These are phyloP conservation scores for Orchesellides sinensis DNA, from an alignment of 2,888 invertebrate genomes.

Conservation along the genomic window DNA sequence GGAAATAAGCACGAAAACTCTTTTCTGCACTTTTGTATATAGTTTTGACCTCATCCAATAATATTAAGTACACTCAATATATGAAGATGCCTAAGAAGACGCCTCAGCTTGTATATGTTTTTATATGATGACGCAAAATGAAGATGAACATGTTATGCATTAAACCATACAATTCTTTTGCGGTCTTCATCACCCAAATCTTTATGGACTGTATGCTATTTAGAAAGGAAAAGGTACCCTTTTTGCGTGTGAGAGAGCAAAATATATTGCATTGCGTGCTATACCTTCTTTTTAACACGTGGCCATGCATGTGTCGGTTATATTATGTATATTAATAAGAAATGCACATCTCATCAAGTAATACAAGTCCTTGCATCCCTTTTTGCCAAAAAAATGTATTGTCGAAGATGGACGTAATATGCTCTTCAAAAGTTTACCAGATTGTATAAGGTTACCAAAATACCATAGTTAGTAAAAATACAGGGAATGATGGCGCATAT, in stretches of 20 bases:
- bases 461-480: not conserved
- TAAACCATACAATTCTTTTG: slow-evolving; percentile 16
- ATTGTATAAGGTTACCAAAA: slow-evolving; percentile 18
- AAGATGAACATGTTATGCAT: slow-evolving; percentile 36
- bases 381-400: slow-evolving; percentile 34
- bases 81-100: slow-evolving; percentile 27
- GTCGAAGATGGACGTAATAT: not conserved
- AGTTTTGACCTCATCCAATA: slow-evolving; percentile 53
- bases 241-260: not conserved
- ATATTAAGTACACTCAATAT: slow-evolving; percentile 3
- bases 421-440: not conserved
- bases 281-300: slow-evolving; percentile 40
- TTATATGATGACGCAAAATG: slow-evolving; percentile 39
- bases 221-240: slow-evolving; percentile 1
- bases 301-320: slow-evolving; percentile 54
- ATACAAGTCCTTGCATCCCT: slow-evolving; percentile 16
- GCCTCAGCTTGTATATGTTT: slow-evolving; percentile 11
- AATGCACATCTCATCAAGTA: slow-evolving; percentile 19
- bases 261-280: slow-evolving; percentile 8
- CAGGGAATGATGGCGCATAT: too few species aligned
- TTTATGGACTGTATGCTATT: not conserved
- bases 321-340: slow-evolving; percentile 10
- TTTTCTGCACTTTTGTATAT: slow-evolving; percentile 7
- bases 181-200: slow-evolving; percentile 30
- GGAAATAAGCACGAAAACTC: slow-evolving; percentile 8